Evolutionary conservation across 2,797 vertebrate species (phyloP).

Genomic region (Triplophysa yarkandensis): DNA sequence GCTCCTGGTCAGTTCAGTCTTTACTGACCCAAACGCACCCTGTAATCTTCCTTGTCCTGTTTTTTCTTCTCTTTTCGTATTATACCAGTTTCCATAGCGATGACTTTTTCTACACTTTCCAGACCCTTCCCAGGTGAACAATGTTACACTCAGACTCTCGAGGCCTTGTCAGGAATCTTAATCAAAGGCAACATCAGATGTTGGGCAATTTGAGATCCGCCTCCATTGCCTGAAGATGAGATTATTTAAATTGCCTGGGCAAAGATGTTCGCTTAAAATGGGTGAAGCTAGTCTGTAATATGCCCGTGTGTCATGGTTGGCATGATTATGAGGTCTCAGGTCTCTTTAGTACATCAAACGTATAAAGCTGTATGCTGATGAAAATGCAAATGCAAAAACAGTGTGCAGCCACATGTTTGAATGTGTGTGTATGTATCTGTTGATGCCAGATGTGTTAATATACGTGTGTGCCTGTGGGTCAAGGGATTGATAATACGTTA

Average conservation of each 20-base stretch:
- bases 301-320: not conserved
- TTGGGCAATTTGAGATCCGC: conserved; percentile 35
- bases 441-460: not conserved
- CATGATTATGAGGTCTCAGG: conserved; percentile 10
- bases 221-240: conserved; percentile 16
- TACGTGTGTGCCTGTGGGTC: not conserved
- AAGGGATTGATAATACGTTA: not conserved
- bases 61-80: conserved; percentile 63
- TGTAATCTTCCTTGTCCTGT: conserved; percentile 57
- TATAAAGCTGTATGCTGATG: not conserved
- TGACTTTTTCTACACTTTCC: conserved; percentile 71
- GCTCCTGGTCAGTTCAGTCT: not conserved
- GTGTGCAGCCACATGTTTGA: not conserved
- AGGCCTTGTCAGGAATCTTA: conserved; percentile 61
- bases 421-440: not conserved
- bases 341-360: conserved; percentile 3
- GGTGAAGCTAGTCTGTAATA: not conserved
- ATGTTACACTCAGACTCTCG: conserved; percentile 65
- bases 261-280: not conserved
- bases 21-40: conserved; percentile 5
- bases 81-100: conserved; percentile 80
- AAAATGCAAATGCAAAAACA: conserved; percentile 25
- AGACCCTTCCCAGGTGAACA: conserved; percentile 71
- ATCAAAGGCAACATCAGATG: conserved; percentile 42
- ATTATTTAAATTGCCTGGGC: conserved; percentile 36